Evolutionary conservation across 2,797 vertebrate genomes (phyloP).

Genomic region (Scleropages formosus): DNA sequence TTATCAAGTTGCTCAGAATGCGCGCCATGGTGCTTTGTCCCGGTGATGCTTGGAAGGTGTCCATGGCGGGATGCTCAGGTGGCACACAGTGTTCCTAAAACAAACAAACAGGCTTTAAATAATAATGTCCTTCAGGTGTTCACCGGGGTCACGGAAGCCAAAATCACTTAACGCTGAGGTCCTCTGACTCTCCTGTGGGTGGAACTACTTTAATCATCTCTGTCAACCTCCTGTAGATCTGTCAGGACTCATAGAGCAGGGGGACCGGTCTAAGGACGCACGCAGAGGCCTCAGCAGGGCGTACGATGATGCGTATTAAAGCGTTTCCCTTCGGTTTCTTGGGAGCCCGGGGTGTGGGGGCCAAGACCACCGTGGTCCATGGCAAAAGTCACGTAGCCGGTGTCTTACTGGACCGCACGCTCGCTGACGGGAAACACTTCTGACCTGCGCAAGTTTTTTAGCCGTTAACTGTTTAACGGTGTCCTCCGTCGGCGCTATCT

Average conservation of each 20-base stretch:
- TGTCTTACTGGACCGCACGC: background rate
- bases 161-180: background rate
- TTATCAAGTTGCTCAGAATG: background rate
- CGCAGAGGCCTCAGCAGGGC: slow-evolving; percentile 39
- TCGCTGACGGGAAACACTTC: background rate
- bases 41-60: background rate
- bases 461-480: background rate
- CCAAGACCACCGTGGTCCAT: background rate
- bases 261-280: slow-evolving; percentile 46
- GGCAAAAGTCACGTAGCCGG: background rate
- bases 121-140: background rate
- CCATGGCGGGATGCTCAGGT: background rate
- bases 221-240: slow-evolving; percentile 70
- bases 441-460: background rate
- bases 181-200: background rate
- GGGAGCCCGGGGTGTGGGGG: background rate
- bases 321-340: background rate
- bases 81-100: background rate
- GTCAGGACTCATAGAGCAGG: slow-evolving; percentile 67
- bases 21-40: background rate
- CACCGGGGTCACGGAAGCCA: background rate
- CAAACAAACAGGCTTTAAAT: too few species aligned
- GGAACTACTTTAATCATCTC: slow-evolving; percentile 63
- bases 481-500: background rate
- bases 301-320: background rate